Conservation (phyloP, 2,797 vertebrate genomes). For the Gymnopithys bicolor region DNA sequence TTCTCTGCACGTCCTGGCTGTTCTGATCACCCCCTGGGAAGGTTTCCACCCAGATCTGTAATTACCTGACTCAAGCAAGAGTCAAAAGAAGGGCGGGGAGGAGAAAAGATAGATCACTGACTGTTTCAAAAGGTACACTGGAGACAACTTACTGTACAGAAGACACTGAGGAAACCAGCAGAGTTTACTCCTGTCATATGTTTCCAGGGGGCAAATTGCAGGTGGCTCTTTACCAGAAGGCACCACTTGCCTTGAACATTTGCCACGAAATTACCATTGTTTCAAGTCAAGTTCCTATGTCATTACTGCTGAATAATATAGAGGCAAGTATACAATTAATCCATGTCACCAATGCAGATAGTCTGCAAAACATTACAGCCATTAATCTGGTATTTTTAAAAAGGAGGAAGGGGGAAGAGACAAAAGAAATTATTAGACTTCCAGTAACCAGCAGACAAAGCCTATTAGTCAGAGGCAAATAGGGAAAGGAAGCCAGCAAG, state of each 20-base stretch:
- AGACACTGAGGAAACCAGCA: not conserved
- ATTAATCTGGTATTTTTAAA: slow-evolving; percentile 30
- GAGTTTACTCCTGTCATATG: not conserved
- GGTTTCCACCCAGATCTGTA: slow-evolving; percentile 1
- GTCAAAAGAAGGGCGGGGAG: not conserved
- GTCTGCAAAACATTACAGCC: slow-evolving; percentile 41
- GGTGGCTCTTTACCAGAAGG: slow-evolving; percentile 17
- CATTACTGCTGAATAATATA: slow-evolving; percentile 62
- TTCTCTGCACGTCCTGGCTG: not conserved
- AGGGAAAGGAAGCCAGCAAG: slow-evolving; percentile 24
- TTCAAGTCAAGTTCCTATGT: slow-evolving; percentile 43
- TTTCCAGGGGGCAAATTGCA: slow-evolving; percentile 25
- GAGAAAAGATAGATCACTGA: not conserved
- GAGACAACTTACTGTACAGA: not conserved
- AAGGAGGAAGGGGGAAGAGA: slow-evolving; percentile 29
- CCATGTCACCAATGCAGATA: slow-evolving; percentile 5
- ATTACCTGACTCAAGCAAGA: slow-evolving; percentile 33
- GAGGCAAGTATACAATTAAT: slow-evolving; percentile 60
- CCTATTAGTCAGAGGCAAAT: slow-evolving; percentile 31
- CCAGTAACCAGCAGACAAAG: slow-evolving; percentile 52
- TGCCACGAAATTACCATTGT: slow-evolving; percentile 66
- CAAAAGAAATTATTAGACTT: slow-evolving; percentile 45
- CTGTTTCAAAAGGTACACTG: not conserved
- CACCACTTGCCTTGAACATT: slow-evolving; percentile 38
- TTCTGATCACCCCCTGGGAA: not conserved